Evolutionary conservation across 1,140 invertebrate genomes (phyloP), one percentile per base, ranked within the genome.

Genomic region (Drosophila subobscura): DNA sequence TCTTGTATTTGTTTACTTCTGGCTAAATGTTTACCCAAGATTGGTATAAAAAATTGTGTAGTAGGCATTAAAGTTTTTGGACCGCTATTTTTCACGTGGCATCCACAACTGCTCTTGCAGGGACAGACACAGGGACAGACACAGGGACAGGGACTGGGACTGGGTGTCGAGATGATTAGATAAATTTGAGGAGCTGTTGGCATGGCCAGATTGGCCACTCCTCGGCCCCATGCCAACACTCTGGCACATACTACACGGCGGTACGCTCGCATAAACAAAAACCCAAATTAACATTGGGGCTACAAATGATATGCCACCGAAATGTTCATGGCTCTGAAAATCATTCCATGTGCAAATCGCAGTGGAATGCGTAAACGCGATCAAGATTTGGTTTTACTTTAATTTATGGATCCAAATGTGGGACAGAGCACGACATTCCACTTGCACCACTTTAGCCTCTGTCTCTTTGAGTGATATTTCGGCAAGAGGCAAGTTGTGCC

Each of bases 1-100:
- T 77, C 77, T 80, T 85, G 67, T 86, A 85, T 85, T 85, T 85
- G 80, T 85, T 85, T 85, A 85, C 81, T 86, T 85, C 81, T 65
- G 63, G 72, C 81, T 80, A 86, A 85, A 85, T 85, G 81, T 85
- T 85, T 85, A 85, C 60, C 80, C 77, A 80, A 86, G 72, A 80
- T 85, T 56, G 72, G 77, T 70, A 84, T 77, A 80, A 85, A 86
- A 81, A 84, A 79, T 44, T 75, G 47, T 85, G 63, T 86, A 85
- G 81, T 68, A 80, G 67, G 64, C 72, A 79, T 85, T 77, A 61
- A 86, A 85, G 68, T 86, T 72, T 72, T 73, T 77, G 79, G 79
- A 84, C 79, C 79, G 75, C 79, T 76, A 83, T 84, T 84, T 79
- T 79, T 79, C 75, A 84, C 79, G 79, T 78, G 75, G 74, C 74